phyloP scores from a whole-genome alignment of 2,888 invertebrate genomes.

The Oligia latruncula region DNA sequence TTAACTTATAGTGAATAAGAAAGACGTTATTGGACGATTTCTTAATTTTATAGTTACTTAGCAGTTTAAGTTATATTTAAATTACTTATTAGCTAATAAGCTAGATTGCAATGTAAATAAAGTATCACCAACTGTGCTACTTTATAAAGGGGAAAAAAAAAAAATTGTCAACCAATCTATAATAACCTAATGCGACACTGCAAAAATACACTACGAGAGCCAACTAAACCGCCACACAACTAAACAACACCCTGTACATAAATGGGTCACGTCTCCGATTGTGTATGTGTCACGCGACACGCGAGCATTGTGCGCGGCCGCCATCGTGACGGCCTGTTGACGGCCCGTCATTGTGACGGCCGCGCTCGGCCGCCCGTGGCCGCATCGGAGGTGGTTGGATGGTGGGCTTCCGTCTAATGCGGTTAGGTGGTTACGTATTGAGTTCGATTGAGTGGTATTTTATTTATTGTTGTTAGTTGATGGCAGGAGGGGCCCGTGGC shows the following conservation, averaged over 20 bases:
- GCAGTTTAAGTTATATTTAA: no score
- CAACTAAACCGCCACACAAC: not conserved
- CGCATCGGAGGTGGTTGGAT: constrained; percentile 10
- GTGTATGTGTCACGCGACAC: constrained; percentile 73
- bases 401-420: constrained; percentile 33
- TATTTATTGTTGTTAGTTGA: constrained; percentile 1
- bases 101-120: no score
- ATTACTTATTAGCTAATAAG: no score
- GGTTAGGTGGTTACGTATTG: constrained; percentile 37
- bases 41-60: no score
- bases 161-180: no score
- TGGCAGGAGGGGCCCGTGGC: not conserved
- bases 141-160: no score
- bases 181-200: not conserved
- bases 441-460: constrained; percentile 26
- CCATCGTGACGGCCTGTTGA: constrained; percentile 53
- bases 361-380: constrained; percentile 48
- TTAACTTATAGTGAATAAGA: no score
- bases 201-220: not conserved
- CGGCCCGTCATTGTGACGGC: constrained; percentile 50
- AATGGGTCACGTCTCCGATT: constrained; percentile 70
- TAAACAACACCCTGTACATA: constrained; percentile 67
- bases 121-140: no score
- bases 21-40: no score
- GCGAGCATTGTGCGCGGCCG: constrained; percentile 63